A percentile compares a stretch with the other conserved stretches of the same genome.
Evolutionary conservation across 2,113 vertebrate genomes (phyloP).

Genomic region (Choloepus hoffmanni): DNA sequence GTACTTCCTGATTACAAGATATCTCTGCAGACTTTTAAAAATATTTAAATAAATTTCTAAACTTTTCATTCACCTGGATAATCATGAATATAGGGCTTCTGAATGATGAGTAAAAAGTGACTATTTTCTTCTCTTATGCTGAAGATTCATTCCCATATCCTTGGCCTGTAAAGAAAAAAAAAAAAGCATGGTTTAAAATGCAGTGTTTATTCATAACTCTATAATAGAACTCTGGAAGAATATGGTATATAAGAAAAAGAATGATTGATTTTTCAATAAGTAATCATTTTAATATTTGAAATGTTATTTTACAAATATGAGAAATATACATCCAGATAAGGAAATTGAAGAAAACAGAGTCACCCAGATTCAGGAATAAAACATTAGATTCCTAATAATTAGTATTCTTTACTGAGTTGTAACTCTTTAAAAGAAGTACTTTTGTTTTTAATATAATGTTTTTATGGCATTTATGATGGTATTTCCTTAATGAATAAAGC

Average conservation of each 20-base stretch:
- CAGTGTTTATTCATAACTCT: conserved; percentile 14
- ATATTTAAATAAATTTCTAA: conserved; percentile 52
- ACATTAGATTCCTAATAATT: neutral
- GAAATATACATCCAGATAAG: neutral
- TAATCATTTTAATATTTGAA: conserved; percentile 30
- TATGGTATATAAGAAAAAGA: conserved; percentile 15
- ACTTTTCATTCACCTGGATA: conserved; percentile 27
- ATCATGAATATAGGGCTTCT: neutral
- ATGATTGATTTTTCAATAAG: conserved; percentile 1
- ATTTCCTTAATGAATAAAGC: conserved; percentile 9
- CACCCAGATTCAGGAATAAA: neutral
- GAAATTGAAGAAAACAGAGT: neutral
- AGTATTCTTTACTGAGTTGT: neutral
- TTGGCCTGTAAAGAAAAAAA: neutral
- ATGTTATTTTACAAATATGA: conserved; percentile 27
- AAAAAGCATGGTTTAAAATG: conserved; percentile 24
- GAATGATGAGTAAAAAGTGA: neutral
- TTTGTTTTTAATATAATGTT: conserved; percentile 14
- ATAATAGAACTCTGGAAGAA: neutral
- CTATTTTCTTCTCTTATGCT: conserved; percentile 28
- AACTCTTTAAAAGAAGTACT: conserved; percentile 21
- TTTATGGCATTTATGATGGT: neutral
- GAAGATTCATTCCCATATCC: conserved; percentile 30
- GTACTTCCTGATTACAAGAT: conserved; percentile 16
- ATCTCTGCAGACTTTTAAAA: conserved; percentile 23